Percentiles rank a stretch among this genome's conserved stretches.
Evolutionary conservation across 2,797 vertebrate species (phyloP).

Genomic region (Odontamblyopus rebecca): DNA sequence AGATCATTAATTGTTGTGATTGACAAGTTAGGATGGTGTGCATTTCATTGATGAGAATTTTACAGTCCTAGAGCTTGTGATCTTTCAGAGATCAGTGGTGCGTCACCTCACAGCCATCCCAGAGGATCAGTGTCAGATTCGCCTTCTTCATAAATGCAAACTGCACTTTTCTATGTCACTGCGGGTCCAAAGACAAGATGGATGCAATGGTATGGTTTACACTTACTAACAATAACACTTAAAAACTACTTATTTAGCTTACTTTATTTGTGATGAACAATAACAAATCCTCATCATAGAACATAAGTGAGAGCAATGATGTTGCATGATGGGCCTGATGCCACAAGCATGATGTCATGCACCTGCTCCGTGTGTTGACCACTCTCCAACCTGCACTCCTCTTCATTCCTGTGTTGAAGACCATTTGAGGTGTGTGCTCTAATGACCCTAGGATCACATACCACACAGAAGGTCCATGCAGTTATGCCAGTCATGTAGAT

Average conservation of each 20-base stretch:
- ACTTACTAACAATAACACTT: not conserved
- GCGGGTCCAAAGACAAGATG: constrained; percentile 25
- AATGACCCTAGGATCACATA: constrained; percentile 72
- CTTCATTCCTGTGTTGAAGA: constrained; percentile 54
- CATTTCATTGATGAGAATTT: constrained; percentile 78
- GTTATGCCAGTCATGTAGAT: constrained; percentile 70
- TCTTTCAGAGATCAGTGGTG: constrained; percentile 68
- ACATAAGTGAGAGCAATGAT: not conserved
- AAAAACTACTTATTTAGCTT: not conserved
- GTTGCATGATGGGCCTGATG: not conserved
- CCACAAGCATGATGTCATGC: constrained; percentile 27
- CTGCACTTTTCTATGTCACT: constrained; percentile 43
- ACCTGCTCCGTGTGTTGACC: constrained; percentile 44
- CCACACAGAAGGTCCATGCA: constrained; percentile 56
- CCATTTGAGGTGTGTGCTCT: constrained; percentile 63
- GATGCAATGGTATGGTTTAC: constrained; percentile 11
- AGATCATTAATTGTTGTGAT: constrained; percentile 62
- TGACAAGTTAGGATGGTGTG: constrained; percentile 71
- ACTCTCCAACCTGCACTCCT: constrained; percentile 27
- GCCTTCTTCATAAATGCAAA: constrained; percentile 63
- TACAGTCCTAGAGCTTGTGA: constrained; percentile 67
- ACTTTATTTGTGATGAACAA: not conserved
- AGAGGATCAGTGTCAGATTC: constrained; percentile 71
- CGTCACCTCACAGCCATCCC: constrained; percentile 74
- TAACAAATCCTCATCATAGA: not conserved